Conservation (phyloP, 1,140 invertebrate species). For the Helicoverpa armigera region DNA sequence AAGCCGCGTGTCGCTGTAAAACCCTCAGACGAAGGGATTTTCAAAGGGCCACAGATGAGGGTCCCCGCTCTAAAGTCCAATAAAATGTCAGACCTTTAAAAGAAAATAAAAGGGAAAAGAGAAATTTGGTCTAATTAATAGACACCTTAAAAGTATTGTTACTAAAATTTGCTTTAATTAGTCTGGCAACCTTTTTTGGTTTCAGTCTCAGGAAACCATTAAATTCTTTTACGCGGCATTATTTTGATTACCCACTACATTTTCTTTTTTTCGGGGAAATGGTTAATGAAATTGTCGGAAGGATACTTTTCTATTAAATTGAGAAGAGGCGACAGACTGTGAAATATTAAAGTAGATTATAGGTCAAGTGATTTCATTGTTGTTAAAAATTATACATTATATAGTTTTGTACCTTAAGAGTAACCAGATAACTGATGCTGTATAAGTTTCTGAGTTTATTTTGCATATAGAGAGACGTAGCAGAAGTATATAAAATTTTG, state of each 20-base stretch:
- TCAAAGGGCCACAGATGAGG: constrained; percentile 7
- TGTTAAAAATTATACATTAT: too few species aligned
- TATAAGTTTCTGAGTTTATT: too few species aligned
- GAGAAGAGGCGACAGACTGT: too few species aligned
- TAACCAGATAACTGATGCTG: too few species aligned
- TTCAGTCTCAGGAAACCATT: constrained; percentile 12
- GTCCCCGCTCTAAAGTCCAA: constrained; percentile 10
- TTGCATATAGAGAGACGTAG: too few species aligned
- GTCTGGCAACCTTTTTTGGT: constrained; percentile 30
- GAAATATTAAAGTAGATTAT: too few species aligned
- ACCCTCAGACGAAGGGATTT: neutral
- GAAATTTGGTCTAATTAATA: constrained; percentile 53
- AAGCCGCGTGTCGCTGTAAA: constrained; percentile 15
- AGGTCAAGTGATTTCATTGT: too few species aligned
- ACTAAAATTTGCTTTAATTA: constrained; percentile 51
- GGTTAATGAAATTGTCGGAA: neutral
- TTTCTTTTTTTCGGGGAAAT: neutral
- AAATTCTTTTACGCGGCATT: constrained; percentile 11
- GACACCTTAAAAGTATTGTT: constrained; percentile 51
- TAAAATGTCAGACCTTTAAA: constrained; percentile 44
- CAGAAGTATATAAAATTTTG: too few species aligned
- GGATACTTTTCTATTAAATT: too few species aligned
- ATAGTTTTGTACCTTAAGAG: too few species aligned
- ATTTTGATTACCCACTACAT: constrained; percentile 18
- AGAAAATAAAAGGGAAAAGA: constrained; percentile 41